These are phyloP conservation scores for Vulpes vulpes DNA, from an alignment of 2,113 vertebrate genomes.

Conservation along the genomic window DNA sequence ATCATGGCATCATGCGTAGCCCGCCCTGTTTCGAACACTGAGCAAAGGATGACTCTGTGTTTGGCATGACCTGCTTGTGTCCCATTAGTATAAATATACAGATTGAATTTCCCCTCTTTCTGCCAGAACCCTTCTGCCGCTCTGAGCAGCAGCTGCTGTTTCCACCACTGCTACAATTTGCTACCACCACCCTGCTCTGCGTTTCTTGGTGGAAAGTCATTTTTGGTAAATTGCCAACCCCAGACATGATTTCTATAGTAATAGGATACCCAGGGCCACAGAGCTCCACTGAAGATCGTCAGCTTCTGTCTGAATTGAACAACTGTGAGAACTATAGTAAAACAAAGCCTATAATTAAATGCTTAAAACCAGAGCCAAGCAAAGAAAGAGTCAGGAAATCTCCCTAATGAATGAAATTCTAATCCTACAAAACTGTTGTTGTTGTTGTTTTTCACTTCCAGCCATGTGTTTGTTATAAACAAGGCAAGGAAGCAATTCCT, in stretches of 20 bases:
- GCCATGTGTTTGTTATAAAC: slow-evolving; percentile 11
- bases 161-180: not conserved
- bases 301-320: slow-evolving; percentile 46
- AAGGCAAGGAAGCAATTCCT: slow-evolving; percentile 29
- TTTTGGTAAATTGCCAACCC: slow-evolving; percentile 65
- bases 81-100: slow-evolving; percentile 55
- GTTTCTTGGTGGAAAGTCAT: slow-evolving; percentile 55
- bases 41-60: not conserved
- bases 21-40: not conserved
- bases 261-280: slow-evolving; percentile 59
- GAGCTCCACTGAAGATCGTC: not conserved
- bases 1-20: not conserved
- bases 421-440: not conserved
- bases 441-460: slow-evolving; percentile 30
- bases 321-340: not conserved
- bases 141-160: slow-evolving; percentile 39
- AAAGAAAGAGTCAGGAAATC: slow-evolving; percentile 23
- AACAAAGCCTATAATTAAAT: slow-evolving; percentile 37
- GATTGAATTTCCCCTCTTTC: slow-evolving; percentile 61
- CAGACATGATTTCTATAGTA: slow-evolving; percentile 64
- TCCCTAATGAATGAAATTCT: slow-evolving; percentile 41
- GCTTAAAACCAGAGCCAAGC: slow-evolving; percentile 30
- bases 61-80: not conserved
- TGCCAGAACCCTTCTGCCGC: not conserved
- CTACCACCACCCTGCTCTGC: not conserved